Evolutionary conservation across 2,113 vertebrate genomes (phyloP), one percentile per base, ranked within the genome.

Genomic region (Riparia riparia): DNA sequence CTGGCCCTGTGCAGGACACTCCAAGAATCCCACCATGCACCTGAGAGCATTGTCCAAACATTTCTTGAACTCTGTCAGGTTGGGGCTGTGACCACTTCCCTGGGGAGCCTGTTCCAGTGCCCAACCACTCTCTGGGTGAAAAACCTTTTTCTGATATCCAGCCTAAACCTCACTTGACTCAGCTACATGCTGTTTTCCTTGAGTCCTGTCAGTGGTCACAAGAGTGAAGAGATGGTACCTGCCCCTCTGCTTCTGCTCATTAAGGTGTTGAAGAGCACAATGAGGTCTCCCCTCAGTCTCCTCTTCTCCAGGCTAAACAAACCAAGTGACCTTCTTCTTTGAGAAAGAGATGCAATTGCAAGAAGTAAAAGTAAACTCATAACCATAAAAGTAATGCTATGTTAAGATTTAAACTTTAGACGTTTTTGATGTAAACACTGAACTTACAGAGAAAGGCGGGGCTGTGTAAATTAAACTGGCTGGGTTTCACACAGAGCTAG

Each of bases 101-200:
- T 44, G 44, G 6, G 21, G 4, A 51, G 13, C 17, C 51, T 50
- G 15, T 58, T 34, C 16, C 37, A 58, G 25, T 58, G 37, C 16
- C 14, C 44, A 37, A 0, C 11, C 26, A 58, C 5, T 16, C 25
- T 66, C 34, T 66, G 13, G 7, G 4, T 29, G 24, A 24, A 19
- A 26, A 71, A 71, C 7, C 31, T 51, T 24, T 24, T 31, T 37
- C 31, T 71, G 25, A 66, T 45, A 60, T 29, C 37, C 19, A 70
- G 7, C 15, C 14, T 9, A 42, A 34, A 42, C 16, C 9, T 51
- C 16, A 19, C 37, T 56, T 51, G 56, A 34, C 15, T 61, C 31
- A 34, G 45, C 12, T 51, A 41, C 24, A 16, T 65, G 12, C 18
- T 28, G 5, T 57, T 66, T 66, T 50, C 53, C 44, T 34, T 29